These are phyloP conservation scores for Pantherophis alleghaniensis DNA, from an alignment of 2,797 vertebrate species.

Conservation along the genomic window DNA sequence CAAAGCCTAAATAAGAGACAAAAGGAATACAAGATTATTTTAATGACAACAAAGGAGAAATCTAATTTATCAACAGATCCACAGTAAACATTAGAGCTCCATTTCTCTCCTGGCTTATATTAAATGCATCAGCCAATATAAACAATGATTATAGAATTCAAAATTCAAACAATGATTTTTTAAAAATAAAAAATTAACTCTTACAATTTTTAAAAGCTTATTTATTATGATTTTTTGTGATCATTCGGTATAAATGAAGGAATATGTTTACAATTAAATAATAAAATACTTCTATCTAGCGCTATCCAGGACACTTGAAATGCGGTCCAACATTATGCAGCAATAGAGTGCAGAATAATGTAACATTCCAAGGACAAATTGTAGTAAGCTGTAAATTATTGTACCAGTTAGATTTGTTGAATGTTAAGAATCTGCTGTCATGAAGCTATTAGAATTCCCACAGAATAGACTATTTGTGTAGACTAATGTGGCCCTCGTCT, in stretches of 20 bases:
- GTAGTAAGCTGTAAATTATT: constrained; percentile 16
- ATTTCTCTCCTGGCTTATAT: not conserved
- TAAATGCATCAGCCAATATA: constrained; percentile 6
- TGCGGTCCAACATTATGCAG: not conserved
- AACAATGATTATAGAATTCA: constrained; percentile 6
- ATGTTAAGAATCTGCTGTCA: not conserved
- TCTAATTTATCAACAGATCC: constrained; percentile 14
- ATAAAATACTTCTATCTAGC: not conserved
- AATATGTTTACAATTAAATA: constrained; percentile 14
- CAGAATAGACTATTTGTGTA: not conserved
- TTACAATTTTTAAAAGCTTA: constrained; percentile 9
- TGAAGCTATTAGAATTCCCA: not conserved
- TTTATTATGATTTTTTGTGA: constrained; percentile 14
- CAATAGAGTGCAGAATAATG: not conserved
- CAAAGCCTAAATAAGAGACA: constrained; percentile 81
- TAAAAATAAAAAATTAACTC: constrained; percentile 19
- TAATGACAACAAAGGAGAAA: constrained; percentile 31
- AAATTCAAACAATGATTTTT: not conserved
- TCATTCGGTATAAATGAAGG: constrained; percentile 12
- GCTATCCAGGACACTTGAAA: constrained; percentile 7
- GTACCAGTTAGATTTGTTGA: not conserved
- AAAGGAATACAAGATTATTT: constrained; percentile 29
- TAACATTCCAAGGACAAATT: constrained; percentile 27
- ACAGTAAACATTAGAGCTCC: constrained; percentile 21
- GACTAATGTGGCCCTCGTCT: not conserved